Base-by-base conservation (phyloP, 1,140 invertebrate species). In the Listronotus oregonensis region DNA sequence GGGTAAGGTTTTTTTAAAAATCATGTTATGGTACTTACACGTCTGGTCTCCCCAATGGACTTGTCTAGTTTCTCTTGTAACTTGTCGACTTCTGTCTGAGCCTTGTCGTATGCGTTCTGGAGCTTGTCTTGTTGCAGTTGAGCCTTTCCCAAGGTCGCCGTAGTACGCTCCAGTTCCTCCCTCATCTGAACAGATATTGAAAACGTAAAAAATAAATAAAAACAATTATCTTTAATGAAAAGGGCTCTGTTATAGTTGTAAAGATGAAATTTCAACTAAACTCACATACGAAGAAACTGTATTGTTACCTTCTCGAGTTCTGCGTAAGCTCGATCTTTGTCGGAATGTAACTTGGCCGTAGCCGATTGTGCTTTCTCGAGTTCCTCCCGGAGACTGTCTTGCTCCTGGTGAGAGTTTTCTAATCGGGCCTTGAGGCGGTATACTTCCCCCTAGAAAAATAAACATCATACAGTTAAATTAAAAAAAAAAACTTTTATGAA, bases 331-430 rank as follows among this genome's bases (percentile, higher is more conserved):
- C 92, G 90, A 75, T 97, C 94, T 54, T 92, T 85, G 80, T 97
- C 94, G 14, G 90, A 89, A 77, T 94, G 92, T 62, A 94, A 82
- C 55, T 93, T 85, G 49, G 90, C 89, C 42, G 92, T 87, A 7
- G 87, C 84, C 0, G 87, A 82, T 75, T 91, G 89, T 12, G 89
- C 83, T 55, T 92, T 85, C 75, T 95, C 94, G 74, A 94, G 90
- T 80, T 96, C 94, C 74, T 96, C 94, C 52, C 94, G 91, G 54
- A 96, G 80, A 76, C 90, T 95, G 73, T 96, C 93, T 75, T 94
- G 92, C 81, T 97, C 94, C 56, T 90, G 90, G 82, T 96, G 93
- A 75, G 94, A 93, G 81, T 96, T 96, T 82, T 96, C 95, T 72
- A 97, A 82, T 77, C 94, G 90, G 11, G 94, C 94, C 80, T 96